Evolutionary conservation across 2,888 invertebrate genomes (phyloP).

Genomic region (Cantharis rustica): DNA sequence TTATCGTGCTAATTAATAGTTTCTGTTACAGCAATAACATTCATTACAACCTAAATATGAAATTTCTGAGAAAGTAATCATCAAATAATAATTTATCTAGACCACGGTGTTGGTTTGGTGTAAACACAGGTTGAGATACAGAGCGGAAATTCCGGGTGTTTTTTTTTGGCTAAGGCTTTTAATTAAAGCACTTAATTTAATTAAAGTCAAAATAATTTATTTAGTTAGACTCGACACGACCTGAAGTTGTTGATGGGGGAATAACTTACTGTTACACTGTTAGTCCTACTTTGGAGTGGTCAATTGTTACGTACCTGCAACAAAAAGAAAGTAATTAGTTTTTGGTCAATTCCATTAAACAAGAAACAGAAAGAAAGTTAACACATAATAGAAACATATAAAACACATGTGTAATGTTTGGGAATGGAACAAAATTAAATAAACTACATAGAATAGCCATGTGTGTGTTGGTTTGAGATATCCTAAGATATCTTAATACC

Average conservation of each 20-base stretch:
- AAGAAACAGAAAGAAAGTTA: background rate
- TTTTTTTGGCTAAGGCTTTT: too few relatives aligned
- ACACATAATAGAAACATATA: background rate
- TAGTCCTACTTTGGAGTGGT: background rate
- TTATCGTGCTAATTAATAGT: background rate
- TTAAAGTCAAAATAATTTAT: too few relatives aligned
- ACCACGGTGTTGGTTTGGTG: too few relatives aligned
- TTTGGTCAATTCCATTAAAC: background rate
- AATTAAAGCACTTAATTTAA: too few relatives aligned
- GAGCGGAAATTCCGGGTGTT: too few relatives aligned
- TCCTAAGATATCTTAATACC: conserved; percentile 28
- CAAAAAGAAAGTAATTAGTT: background rate
- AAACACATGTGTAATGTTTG: conserved; percentile 19
- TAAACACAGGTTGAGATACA: too few relatives aligned
- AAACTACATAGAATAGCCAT: conserved; percentile 23
- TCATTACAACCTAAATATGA: background rate
- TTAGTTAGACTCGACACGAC: too few relatives aligned
- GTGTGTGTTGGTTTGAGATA: conserved; percentile 20
- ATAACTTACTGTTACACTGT: background rate
- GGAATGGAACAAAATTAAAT: conserved; percentile 22
- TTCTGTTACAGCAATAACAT: background rate
- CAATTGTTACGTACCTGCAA: conserved; percentile 15
- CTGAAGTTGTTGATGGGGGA: background rate
- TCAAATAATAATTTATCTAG: background rate
- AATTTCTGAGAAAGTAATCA: background rate